These are phyloP conservation scores for Patella ulyssiponensis DNA, from an alignment of 2,888 invertebrate species.

Conservation along the genomic window DNA sequence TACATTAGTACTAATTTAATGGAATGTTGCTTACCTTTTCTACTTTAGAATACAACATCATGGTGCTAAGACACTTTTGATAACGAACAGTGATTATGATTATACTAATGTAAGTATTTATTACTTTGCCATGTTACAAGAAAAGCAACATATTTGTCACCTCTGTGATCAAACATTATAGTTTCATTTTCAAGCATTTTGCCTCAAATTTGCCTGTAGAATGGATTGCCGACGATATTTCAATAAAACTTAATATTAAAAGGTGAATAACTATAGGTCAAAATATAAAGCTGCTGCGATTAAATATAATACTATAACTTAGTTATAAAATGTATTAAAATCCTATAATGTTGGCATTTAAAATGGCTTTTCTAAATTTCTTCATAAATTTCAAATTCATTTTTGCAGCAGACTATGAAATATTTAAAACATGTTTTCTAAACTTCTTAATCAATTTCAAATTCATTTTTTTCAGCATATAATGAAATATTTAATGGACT, in stretches of 20 bases:
- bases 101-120: slow-evolving; percentile 82
- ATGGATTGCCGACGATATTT: no score
- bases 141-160: slow-evolving; percentile 91
- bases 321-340: background rate
- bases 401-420: slow-evolving; percentile 45
- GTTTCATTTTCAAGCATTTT: no score
- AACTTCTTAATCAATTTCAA: no score
- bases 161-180: no score
- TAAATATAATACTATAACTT: no score
- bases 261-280: no score
- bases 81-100: slow-evolving; percentile 96
- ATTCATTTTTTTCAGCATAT: slow-evolving; percentile 40
- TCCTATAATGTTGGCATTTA: background rate
- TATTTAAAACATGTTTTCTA: slow-evolving; percentile 24
- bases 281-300: no score
- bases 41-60: slow-evolving; percentile 83
- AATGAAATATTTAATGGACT: slow-evolving; percentile 44
- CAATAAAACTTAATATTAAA: no score
- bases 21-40: no score
- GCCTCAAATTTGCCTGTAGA: no score
- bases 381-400: background rate
- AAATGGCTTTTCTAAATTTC: background rate
- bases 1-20: no score
- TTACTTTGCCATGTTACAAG: slow-evolving; percentile 73
- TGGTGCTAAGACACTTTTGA: slow-evolving; percentile 92